A percentile compares a stretch with the other conserved stretches of the same genome.
Evolutionary conservation across 2,797 vertebrate species (phyloP).

Genomic region (Hypotaenidia philippensis): DNA sequence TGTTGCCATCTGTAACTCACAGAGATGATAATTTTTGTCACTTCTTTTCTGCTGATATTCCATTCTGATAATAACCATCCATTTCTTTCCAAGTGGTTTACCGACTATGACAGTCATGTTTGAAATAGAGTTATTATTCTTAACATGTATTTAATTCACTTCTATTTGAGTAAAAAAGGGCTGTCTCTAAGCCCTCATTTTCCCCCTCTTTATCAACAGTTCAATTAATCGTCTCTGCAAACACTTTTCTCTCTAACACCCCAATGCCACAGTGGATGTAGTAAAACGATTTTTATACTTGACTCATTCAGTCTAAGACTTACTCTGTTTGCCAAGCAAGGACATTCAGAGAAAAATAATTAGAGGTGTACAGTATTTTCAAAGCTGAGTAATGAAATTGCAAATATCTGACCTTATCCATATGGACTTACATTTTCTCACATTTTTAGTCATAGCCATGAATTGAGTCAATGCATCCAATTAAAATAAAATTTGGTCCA

Average conservation of each 20-base stretch:
- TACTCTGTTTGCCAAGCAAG: background rate
- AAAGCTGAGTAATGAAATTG: background rate
- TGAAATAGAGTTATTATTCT: constrained; percentile 13
- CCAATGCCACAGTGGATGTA: background rate
- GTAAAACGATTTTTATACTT: background rate
- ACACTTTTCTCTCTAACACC: background rate
- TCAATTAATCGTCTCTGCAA: background rate
- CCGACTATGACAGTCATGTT: background rate
- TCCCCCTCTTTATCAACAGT: background rate
- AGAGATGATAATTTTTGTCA: background rate
- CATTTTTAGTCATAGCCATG: background rate
- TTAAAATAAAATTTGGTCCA: background rate
- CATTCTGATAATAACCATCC: background rate
- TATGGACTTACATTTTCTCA: background rate
- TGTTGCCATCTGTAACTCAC: background rate
- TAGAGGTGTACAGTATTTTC: background rate
- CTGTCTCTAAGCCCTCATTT: background rate
- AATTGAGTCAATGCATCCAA: background rate
- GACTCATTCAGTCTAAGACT: background rate
- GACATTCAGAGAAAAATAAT: background rate
- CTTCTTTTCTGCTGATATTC: constrained; percentile 24
- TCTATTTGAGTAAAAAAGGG: background rate
- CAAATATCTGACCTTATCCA: background rate
- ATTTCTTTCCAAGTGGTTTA: constrained; percentile 26
- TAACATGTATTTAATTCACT: background rate